These are phyloP conservation scores for Chironomus tepperi DNA, from an alignment of 1,140 invertebrate species.

Conservation along the genomic window DNA sequence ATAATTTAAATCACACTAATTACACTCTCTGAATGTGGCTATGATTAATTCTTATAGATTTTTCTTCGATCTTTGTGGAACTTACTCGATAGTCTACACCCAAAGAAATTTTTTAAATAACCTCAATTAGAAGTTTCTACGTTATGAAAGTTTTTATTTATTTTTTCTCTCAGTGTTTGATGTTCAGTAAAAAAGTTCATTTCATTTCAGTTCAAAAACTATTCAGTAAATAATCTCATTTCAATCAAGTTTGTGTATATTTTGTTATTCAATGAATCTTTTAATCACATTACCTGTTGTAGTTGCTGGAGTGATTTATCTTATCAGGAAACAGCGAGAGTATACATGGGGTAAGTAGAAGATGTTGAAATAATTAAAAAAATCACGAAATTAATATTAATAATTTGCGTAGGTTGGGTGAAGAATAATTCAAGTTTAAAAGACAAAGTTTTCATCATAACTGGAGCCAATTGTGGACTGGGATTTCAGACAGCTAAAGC, in stretches of 20 bases:
- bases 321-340: conserved; percentile 41
- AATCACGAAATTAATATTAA: background rate
- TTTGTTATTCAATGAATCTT: background rate
- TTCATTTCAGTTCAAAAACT: background rate
- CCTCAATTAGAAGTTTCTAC: too few relatives aligned
- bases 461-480: conserved; percentile 74
- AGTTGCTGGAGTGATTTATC: conserved; percentile 37
- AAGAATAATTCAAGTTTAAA: conserved; percentile 36
- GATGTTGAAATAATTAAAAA: background rate
- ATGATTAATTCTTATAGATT: background rate
- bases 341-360: conserved; percentile 35
- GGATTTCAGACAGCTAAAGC: conserved; percentile 64
- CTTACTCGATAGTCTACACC: conserved; percentile 3
- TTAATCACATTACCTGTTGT: background rate
- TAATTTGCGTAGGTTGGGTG: conserved; percentile 11
- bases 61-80: conserved; percentile 8
- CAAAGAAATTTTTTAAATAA: too few relatives aligned
- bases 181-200: background rate
- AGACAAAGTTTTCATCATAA: conserved; percentile 56
- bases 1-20: background rate
- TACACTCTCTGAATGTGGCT: background rate
- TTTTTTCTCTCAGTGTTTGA: too few relatives aligned
- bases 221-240: background rate
- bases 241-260: background rate
- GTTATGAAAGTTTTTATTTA: too few relatives aligned